Evolutionary conservation across 2,888 invertebrate genomes (phyloP).

Genomic region (Campaea margaritaria): DNA sequence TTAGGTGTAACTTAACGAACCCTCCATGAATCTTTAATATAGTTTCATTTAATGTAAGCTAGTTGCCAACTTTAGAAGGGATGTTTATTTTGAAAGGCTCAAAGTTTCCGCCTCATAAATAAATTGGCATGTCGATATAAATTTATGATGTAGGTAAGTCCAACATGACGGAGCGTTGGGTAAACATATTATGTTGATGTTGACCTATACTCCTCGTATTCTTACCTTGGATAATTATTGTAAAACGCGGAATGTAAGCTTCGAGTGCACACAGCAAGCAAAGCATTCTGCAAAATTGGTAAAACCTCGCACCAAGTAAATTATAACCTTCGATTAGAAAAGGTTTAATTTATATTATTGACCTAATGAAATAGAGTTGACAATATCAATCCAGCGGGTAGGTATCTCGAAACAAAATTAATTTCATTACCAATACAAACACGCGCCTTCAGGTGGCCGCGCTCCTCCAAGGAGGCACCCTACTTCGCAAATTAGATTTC

Average conservation of each 20-base stretch:
- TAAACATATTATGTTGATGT: too few relatives aligned
- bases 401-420: slow-evolving; percentile 75
- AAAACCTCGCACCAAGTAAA: neutral
- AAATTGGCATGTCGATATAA: slow-evolving; percentile 33
- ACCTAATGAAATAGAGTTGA: slow-evolving; percentile 33
- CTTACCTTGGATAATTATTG: too few relatives aligned
- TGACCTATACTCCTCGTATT: too few relatives aligned
- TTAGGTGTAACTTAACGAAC: slow-evolving; percentile 83
- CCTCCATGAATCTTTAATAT: slow-evolving; percentile 81
- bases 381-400: slow-evolving; percentile 45
- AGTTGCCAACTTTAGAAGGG: slow-evolving; percentile 67
- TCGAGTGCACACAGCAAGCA: too few relatives aligned
- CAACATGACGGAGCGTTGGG: neutral
- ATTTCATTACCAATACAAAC: slow-evolving; percentile 81
- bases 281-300: neutral
- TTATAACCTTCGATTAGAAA: slow-evolving; percentile 13
- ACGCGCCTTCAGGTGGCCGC: slow-evolving; percentile 68
- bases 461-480: slow-evolving; percentile 66
- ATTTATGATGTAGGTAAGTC: slow-evolving; percentile 22
- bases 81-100: slow-evolving; percentile 68
- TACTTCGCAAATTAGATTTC: slow-evolving; percentile 83
- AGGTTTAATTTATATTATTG: slow-evolving; percentile 34
- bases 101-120: slow-evolving; percentile 49
- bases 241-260: too few relatives aligned
- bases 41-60: slow-evolving; percentile 80